A percentile compares a stretch with the other conserved stretches of the same genome.
phyloP scores from a whole-genome alignment of 2,888 invertebrate genomes.

The Deroplatys truncata region DNA sequence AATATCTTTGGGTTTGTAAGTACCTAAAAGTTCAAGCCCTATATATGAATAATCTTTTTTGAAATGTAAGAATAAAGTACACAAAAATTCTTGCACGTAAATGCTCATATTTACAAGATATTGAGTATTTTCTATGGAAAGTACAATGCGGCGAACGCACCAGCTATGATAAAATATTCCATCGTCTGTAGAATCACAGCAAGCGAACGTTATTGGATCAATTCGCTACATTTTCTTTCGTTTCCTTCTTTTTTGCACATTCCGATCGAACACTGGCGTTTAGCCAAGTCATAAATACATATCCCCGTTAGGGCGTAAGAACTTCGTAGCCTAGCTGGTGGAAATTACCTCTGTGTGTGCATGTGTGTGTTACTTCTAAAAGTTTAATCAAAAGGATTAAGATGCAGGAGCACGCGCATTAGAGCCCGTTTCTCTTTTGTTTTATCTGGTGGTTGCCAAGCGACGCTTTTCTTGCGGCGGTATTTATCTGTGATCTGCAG shows the following conservation, averaged over 20 bases:
- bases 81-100: too few species aligned
- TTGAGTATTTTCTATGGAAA: too few species aligned
- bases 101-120: too few species aligned
- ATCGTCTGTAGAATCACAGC: too few species aligned
- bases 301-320: background rate
- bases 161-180: too few species aligned
- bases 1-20: too few species aligned
- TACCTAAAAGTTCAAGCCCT: too few species aligned
- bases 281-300: background rate
- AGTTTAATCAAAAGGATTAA: slow-evolving; percentile 14
- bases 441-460: background rate
- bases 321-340: background rate
- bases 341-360: background rate
- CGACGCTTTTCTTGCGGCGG: background rate
- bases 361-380: slow-evolving; percentile 7
- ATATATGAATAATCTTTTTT: too few species aligned
- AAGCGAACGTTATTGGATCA: background rate
- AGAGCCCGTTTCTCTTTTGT: background rate
- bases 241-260: background rate
- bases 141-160: too few species aligned
- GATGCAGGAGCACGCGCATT: slow-evolving; percentile 5
- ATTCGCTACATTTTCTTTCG: background rate
- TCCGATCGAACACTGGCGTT: background rate
- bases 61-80: too few species aligned
- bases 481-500: background rate